A percentile compares a stretch with the other conserved stretches of the same genome.
phyloP scores from a whole-genome alignment of 2,888 invertebrate species.

The Lingula anatina region DNA sequence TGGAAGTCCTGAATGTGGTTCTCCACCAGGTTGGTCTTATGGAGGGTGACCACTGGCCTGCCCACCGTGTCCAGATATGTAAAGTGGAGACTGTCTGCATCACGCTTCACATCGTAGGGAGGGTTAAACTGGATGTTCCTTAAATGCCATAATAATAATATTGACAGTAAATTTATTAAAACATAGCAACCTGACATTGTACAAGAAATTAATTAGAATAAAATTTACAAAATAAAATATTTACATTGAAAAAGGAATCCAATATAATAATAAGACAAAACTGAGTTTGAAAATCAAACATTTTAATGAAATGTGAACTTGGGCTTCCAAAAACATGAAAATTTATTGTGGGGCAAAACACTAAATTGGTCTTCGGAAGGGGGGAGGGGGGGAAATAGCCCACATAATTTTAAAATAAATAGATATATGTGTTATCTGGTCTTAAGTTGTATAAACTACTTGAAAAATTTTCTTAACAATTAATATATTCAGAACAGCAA shows the following conservation, averaged over 20 bases:
- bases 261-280: neutral
- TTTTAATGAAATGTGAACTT: neutral
- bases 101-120: conserved; percentile 74
- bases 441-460: no score
- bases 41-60: conserved; percentile 80
- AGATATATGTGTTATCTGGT: no score
- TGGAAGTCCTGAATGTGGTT: conserved; percentile 94
- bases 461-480: no score
- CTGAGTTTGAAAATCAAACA: neutral
- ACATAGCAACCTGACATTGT: no score
- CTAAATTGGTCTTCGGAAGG: no score
- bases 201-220: neutral
- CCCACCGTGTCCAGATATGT: conserved; percentile 95
- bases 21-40: conserved; percentile 81
- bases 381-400: no score
- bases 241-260: neutral
- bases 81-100: conserved; percentile 72
- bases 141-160: conserved; percentile 11
- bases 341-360: no score
- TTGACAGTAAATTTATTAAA: neutral
- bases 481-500: no score
- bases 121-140: conserved; percentile 73
- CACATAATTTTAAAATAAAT: no score
- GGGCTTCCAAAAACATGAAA: no score
- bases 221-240: no score